These are phyloP conservation scores for Darevskia mixta DNA, from an alignment of 2,797 vertebrate species.

Conservation along the genomic window DNA sequence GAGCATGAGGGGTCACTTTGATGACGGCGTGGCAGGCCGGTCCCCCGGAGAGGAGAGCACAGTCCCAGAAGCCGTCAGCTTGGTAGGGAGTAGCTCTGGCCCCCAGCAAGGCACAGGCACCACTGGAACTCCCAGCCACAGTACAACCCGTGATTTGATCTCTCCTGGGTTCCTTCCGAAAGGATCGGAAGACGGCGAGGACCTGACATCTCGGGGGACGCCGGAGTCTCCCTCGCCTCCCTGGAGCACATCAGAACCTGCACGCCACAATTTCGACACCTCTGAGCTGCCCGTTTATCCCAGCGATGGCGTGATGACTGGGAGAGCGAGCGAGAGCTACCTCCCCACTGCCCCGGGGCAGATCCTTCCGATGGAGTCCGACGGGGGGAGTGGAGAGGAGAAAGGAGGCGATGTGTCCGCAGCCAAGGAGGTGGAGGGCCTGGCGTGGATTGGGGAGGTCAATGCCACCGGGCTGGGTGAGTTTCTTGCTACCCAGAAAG, in stretches of 20 bases:
- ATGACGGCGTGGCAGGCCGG: too few relatives aligned
- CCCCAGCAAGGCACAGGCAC: background rate
- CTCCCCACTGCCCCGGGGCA: background rate
- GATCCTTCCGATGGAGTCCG: slow-evolving; percentile 8
- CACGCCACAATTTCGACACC: too few relatives aligned
- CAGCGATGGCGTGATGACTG: background rate
- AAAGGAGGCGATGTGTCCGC: background rate
- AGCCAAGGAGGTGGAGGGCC: slow-evolving; percentile 45
- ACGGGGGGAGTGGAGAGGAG: slow-evolving; percentile 69
- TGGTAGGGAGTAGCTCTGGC: too few relatives aligned
- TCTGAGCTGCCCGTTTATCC: background rate
- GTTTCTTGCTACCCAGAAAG: rapidly evolving
- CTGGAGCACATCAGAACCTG: background rate
- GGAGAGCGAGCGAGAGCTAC: background rate
- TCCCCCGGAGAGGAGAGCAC: too few relatives aligned
- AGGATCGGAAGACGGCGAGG: background rate
- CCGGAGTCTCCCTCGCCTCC: background rate
- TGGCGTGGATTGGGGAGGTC: slow-evolving; percentile 42
- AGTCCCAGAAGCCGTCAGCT: background rate
- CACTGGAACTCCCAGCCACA: background rate
- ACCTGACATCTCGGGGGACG: rapidly evolving
- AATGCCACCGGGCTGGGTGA: slow-evolving; percentile 62
- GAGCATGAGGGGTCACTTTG: background rate
- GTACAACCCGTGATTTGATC: too few relatives aligned
- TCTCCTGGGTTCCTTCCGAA: background rate